These are phyloP conservation scores for Drosophila saltans DNA, from an alignment of 1,140 invertebrate species.

Conservation along the genomic window DNA sequence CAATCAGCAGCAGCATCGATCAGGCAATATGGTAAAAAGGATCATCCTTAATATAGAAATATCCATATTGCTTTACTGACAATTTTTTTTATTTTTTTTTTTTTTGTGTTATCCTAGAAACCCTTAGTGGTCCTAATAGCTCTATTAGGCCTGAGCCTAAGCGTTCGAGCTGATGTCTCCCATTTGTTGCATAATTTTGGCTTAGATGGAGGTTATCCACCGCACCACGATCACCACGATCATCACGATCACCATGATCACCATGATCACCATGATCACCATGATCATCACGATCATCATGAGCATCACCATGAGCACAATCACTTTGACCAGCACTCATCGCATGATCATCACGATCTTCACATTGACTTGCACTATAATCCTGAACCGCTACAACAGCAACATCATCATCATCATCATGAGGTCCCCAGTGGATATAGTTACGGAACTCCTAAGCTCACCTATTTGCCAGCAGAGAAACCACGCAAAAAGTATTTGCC, in stretches of 20 bases:
- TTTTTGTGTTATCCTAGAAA: constrained; percentile 39
- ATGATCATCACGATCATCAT: constrained; percentile 43
- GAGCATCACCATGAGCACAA: constrained; percentile 43
- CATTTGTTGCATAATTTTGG: constrained; percentile 48
- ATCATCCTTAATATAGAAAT: not conserved
- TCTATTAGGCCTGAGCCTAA: constrained; percentile 36
- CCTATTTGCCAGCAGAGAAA: constrained; percentile 33
- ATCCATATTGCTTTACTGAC: not conserved
- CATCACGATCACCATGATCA: constrained; percentile 46
- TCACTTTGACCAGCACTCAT: constrained; percentile 10
- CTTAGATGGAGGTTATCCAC: constrained; percentile 28
- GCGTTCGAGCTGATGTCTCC: constrained; percentile 55
- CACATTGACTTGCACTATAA: constrained; percentile 57
- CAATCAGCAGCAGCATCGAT: constrained; percentile 61
- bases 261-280: constrained; percentile 44
- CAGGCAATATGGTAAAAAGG: constrained; percentile 60
- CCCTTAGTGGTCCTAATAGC: constrained; percentile 50
- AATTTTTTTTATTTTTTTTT: not conserved
- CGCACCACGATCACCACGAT: constrained; percentile 20
- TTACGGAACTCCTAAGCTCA: constrained; percentile 42
- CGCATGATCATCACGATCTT: constrained; percentile 39
- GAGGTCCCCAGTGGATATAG: constrained; percentile 51
- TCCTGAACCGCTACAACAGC: constrained; percentile 33
- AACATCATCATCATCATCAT: constrained; percentile 44
- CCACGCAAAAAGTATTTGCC: constrained; percentile 54